Base-by-base conservation (phyloP, 2,888 invertebrate genomes). In the Erebia aethiops region DNA sequence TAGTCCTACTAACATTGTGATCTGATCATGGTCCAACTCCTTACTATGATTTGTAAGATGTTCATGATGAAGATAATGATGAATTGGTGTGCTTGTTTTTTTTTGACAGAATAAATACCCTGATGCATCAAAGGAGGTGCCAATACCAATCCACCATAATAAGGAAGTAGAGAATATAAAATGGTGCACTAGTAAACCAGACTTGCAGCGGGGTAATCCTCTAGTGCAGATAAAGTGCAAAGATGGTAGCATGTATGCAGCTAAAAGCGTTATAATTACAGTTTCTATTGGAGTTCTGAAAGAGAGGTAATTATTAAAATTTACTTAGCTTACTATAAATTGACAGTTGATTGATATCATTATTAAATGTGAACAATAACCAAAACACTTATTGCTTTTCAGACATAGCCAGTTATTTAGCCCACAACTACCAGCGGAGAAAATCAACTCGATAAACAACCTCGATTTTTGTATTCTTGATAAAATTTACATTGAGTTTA, bases 401-500 rank as follows among this genome's bases (percentile, higher is more conserved):
- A 93, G 93, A 74, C 91, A 94, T 77, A 76, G 78, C 1, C 82
- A 88, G 41, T 84, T 96, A n/a, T 96, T 96, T 82, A 87, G 85
- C 61, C 96, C 96, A 0, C 78, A 88, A 14, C 84, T 96, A 41
- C 94, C 95, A 4, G 77, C 81, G 2, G 84, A 84, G 51, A 96
- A 96, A 86, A 81, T 94, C 1, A 89, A 87, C 71, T 87, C 95
- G 11, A 96, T 96, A 76, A 86, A 94, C 80, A 94, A 94, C 69
- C 85, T 96, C n/a, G 94, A 94, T 46, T 94, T 96, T 76, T 95
- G 96, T 35, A 91, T 95, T 13, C 93, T 96, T 1, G 94, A 96
- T 81, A 97, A 97, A 89, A 94, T 97, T 73, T 96, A 95, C 82
- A 87, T 97, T 1, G 94, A 95, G 81, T 97, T 96, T 82, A 92